These are phyloP conservation scores for Sesia apiformis DNA, from an alignment of 2,888 invertebrate species.

Conservation along the genomic window DNA sequence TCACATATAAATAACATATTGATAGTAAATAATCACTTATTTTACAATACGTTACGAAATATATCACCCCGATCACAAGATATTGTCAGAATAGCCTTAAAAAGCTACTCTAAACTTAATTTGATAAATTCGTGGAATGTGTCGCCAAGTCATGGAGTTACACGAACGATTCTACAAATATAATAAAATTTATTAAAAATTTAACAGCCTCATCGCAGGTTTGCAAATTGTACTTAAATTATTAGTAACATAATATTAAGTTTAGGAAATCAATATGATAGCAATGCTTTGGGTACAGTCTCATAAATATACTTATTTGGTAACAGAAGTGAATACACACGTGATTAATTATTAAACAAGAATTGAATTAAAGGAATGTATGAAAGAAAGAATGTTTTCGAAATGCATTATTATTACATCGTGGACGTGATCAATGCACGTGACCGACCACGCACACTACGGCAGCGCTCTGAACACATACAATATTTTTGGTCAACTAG, in stretches of 20 bases:
- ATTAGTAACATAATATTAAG: neutral
- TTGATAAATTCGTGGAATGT: conserved; percentile 50
- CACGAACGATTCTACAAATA: conserved; percentile 5
- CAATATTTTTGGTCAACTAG: conserved; percentile 38
- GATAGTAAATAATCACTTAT: too few relatives aligned
- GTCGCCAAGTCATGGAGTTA: conserved; percentile 59
- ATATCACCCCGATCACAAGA: too few relatives aligned
- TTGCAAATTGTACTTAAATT: neutral
- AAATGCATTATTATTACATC: too few relatives aligned
- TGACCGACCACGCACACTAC: too few relatives aligned
- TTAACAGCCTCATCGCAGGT: conserved; percentile 4
- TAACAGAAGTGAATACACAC: conserved; percentile 4
- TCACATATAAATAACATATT: too few relatives aligned
- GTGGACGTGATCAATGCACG: too few relatives aligned
- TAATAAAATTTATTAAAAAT: conserved; percentile 9
- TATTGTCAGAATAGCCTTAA: too few relatives aligned
- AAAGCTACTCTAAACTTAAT: too few relatives aligned
- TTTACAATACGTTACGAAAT: too few relatives aligned
- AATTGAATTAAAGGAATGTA: too few relatives aligned
- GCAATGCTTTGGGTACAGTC: conserved; percentile 40
- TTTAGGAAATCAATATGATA: conserved; percentile 7
- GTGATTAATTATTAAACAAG: neutral
- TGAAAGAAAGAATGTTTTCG: too few relatives aligned
- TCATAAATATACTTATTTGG: conserved; percentile 21
- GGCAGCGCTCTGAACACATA: too few relatives aligned